Conservation (phyloP, 2,888 invertebrate species). For the Eustalomyia histrio region DNA sequence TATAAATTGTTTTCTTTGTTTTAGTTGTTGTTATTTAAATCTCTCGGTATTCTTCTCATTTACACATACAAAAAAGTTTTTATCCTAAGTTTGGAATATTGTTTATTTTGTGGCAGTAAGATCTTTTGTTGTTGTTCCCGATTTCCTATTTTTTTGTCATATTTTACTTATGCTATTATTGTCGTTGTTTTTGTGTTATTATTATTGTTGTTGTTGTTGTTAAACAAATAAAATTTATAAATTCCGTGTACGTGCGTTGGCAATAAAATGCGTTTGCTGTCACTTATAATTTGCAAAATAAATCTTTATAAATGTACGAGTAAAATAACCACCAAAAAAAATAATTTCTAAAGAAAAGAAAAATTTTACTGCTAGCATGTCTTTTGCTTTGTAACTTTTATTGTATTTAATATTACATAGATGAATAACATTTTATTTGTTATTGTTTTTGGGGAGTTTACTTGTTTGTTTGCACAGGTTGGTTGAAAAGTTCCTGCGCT, state of each 20-base stretch:
- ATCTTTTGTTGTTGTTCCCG: background rate
- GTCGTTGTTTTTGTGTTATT: background rate
- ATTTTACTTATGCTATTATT: slow-evolving; percentile 25
- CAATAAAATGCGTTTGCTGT: slow-evolving; percentile 62
- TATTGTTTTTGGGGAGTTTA: background rate
- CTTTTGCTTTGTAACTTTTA: slow-evolving; percentile 13
- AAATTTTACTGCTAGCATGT: background rate
- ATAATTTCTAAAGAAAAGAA: slow-evolving; percentile 23
- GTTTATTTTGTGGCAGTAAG: slow-evolving; percentile 7
- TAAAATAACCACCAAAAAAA: slow-evolving; percentile 22
- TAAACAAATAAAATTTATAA: slow-evolving; percentile 44
- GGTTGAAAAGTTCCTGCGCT: no score
- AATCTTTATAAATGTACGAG: slow-evolving; percentile 58
- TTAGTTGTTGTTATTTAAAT: slow-evolving; percentile 23
- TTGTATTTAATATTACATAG: slow-evolving; percentile 16
- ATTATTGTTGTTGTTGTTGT: no score
- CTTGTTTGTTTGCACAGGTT: no score
- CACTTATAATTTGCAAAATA: slow-evolving; percentile 60
- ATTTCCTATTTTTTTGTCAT: background rate
- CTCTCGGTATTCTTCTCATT: slow-evolving; percentile 23
- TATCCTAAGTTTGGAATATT: background rate
- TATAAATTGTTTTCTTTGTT: slow-evolving; percentile 43
- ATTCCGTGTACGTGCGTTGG: slow-evolving; percentile 64
- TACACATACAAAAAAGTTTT: slow-evolving; percentile 10
- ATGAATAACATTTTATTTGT: background rate